Evolutionary conservation across 2,113 vertebrate species (phyloP).

Genomic region (Octodon degus): DNA sequence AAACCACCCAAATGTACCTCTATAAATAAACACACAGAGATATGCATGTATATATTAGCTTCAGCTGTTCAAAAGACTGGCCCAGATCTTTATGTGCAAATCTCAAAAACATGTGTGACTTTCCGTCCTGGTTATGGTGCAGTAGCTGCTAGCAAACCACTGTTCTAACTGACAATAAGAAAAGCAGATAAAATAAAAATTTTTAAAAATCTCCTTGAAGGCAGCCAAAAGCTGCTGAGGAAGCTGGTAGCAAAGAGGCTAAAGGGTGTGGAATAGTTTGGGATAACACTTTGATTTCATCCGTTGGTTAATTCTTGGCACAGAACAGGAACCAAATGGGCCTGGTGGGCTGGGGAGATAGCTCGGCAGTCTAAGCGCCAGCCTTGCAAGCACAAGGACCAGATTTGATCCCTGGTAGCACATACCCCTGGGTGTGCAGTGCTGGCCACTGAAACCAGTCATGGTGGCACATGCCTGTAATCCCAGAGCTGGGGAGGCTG

Average conservation of each 20-base stretch:
- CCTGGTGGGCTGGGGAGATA: no score
- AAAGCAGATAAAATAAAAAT: constrained; percentile 1
- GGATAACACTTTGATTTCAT: neutral
- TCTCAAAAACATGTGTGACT: constrained; percentile 60
- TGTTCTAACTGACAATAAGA: neutral
- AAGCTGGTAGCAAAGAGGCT: neutral
- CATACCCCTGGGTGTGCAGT: no score
- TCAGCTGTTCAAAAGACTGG: constrained; percentile 61
- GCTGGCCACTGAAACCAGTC: no score
- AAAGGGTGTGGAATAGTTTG: neutral
- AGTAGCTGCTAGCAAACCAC: neutral
- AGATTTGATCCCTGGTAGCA: no score
- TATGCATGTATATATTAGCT: neutral
- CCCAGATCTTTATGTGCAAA: constrained; percentile 31
- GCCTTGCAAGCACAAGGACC: no score
- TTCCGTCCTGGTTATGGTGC: constrained; percentile 38
- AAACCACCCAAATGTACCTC: constrained; percentile 42
- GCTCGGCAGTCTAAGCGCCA: no score
- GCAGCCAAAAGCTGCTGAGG: neutral
- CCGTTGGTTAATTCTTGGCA: neutral
- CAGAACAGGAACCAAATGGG: neutral
- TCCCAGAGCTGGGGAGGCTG: no score
- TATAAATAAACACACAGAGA: constrained; percentile 60
- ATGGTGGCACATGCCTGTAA: no score
- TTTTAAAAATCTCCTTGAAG: neutral